These are phyloP conservation scores for Butorides virescens DNA, from an alignment of 2,113 vertebrate species.

Conservation along the genomic window DNA sequence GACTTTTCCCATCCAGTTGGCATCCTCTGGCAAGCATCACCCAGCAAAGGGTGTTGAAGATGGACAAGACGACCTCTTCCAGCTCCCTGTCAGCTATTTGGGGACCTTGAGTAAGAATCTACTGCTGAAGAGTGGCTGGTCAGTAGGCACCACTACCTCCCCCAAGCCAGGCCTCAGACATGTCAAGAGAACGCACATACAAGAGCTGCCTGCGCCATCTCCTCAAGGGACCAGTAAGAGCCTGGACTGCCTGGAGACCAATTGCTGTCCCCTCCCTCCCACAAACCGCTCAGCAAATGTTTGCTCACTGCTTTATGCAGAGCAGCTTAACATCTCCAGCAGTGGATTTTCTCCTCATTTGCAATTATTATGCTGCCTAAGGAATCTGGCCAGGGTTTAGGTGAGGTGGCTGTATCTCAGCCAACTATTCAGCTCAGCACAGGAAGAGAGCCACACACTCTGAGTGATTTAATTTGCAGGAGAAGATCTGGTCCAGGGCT, in stretches of 20 bases:
- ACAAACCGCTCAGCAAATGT: neutral
- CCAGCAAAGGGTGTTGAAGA: neutral
- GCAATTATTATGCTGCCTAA: neutral
- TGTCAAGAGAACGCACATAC: neutral
- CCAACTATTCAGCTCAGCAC: neutral
- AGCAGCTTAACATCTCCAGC: neutral
- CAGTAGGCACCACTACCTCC: neutral
- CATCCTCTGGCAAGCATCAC: neutral
- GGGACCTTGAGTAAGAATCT: neutral
- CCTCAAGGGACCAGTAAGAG: neutral
- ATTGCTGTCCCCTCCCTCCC: neutral
- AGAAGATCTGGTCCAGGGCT: neutral
- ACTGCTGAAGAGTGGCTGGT: neutral
- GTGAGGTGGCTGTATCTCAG: neutral
- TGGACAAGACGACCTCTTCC: neutral
- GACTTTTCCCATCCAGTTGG: neutral
- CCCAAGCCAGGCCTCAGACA: neutral
- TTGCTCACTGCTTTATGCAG: neutral
- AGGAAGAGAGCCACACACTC: neutral
- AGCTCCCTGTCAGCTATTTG: neutral
- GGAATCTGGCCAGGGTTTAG: neutral
- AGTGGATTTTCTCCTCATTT: neutral
- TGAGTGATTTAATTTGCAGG: neutral
- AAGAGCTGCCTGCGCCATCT: neutral
- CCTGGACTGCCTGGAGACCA: neutral